These are phyloP conservation scores for Polyommatus iphigenia DNA, from an alignment of 2,888 invertebrate species.

Conservation along the genomic window DNA sequence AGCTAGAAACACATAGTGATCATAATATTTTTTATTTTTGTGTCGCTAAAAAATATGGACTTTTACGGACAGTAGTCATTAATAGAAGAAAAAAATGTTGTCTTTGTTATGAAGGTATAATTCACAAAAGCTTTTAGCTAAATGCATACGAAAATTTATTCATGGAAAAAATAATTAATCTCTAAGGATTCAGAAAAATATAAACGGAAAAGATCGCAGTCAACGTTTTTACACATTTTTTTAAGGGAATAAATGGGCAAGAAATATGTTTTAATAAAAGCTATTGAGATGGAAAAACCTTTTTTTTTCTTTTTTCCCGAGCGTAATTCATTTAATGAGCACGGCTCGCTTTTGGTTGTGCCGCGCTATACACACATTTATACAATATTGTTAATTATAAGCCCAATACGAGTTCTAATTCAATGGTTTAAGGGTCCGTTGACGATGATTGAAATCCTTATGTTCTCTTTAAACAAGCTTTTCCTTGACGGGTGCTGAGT, in stretches of 20 bases:
- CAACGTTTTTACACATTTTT: neutral
- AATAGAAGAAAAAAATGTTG: neutral
- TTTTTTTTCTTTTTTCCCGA: neutral
- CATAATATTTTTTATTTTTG: no score
- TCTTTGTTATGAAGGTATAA: constrained; percentile 5
- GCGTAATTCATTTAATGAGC: neutral
- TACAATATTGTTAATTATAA: constrained; percentile 7
- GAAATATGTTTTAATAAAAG: constrained; percentile 14
- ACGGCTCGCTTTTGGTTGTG: neutral
- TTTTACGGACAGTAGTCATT: neutral
- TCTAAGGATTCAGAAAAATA: constrained; percentile 10
- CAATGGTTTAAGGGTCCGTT: no score
- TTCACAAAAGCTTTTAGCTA: constrained; percentile 8
- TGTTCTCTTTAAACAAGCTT: no score
- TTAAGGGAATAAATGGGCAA: neutral
- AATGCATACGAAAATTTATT: constrained; percentile 21
- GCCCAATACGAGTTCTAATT: no score
- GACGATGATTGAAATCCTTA: no score
- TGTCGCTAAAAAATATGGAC: neutral
- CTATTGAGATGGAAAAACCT: constrained; percentile 1
- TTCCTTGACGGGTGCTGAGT: no score
- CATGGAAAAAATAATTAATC: constrained; percentile 10
- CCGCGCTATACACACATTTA: constrained; percentile 4
- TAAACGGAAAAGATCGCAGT: neutral
- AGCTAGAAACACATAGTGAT: no score